These are phyloP conservation scores for Amblyopsis rosae DNA, from an alignment of 2,113 vertebrate species.

Conservation along the genomic window DNA sequence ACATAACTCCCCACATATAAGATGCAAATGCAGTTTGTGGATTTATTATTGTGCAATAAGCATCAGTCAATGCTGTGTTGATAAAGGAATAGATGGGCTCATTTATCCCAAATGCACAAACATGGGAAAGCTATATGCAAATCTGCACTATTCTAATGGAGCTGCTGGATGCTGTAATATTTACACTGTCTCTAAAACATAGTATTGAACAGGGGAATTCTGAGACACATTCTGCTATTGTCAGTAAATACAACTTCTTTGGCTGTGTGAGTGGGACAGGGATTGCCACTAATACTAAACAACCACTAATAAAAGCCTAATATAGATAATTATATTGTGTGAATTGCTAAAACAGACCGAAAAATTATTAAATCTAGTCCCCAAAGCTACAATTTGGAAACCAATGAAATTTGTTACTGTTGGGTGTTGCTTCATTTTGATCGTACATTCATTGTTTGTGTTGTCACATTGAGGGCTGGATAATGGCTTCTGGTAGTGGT, in stretches of 20 bases:
- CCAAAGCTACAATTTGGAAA: background rate
- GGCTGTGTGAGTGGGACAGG: no score
- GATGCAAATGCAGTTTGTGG: no score
- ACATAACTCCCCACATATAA: no score
- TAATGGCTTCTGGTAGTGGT: conserved; percentile 32
- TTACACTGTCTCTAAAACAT: background rate
- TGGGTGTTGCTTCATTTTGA: conserved; percentile 42
- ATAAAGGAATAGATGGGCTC: background rate
- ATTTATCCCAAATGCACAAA: background rate
- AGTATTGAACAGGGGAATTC: background rate
- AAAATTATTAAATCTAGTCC: background rate
- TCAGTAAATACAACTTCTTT: background rate
- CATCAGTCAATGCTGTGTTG: background rate
- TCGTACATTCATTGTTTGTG: conserved; percentile 27
- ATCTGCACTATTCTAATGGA: background rate
- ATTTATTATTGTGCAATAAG: no score
- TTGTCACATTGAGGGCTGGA: conserved; percentile 39
- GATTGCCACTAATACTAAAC: no score
- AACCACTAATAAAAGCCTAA: no score
- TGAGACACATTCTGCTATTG: background rate
- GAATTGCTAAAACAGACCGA: background rate
- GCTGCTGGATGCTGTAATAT: background rate
- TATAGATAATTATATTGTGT: no score
- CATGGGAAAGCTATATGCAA: background rate
- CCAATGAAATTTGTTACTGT: conserved; percentile 27